Conservation (phyloP, 2,797 vertebrate species). For the Chaunax sp. region DNA sequence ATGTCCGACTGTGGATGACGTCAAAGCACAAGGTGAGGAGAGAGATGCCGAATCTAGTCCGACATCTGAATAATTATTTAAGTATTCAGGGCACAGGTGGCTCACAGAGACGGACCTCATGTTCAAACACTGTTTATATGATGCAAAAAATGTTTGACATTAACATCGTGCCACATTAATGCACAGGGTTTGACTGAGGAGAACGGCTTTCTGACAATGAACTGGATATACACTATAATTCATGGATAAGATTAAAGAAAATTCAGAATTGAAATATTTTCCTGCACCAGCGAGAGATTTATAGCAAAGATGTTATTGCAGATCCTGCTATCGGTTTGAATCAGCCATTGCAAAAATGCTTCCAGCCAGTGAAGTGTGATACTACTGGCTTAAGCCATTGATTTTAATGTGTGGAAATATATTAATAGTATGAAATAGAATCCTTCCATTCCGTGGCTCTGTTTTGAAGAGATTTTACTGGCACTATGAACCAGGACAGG, state of each 20-base stretch:
- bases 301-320: constrained; percentile 30
- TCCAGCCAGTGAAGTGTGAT: constrained; percentile 42
- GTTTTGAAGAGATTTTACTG: constrained; percentile 32
- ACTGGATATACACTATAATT: constrained; percentile 20
- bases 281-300: constrained; percentile 13
- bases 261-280: constrained; percentile 15
- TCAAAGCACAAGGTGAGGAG: constrained; percentile 96
- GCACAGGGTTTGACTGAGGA: neutral
- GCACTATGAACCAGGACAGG: constrained; percentile 21
- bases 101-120: neutral
- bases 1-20: constrained; percentile 96
- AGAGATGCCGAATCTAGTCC: constrained; percentile 13
- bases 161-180: neutral
- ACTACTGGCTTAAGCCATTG: constrained; percentile 34
- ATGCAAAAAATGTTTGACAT: neutral
- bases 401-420: constrained; percentile 55
- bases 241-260: constrained; percentile 7
- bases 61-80: constrained; percentile 20
- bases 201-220: constrained; percentile 5
- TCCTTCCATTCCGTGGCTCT: constrained; percentile 32
- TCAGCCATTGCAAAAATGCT: constrained; percentile 21
- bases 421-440: constrained; percentile 50
- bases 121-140: no score
- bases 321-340: constrained; percentile 26
- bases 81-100: neutral